Evolutionary conservation across 2,797 vertebrate genomes (phyloP), one percentile per base, ranked within the genome.

Genomic region (Gephyroberyx darwinii): DNA sequence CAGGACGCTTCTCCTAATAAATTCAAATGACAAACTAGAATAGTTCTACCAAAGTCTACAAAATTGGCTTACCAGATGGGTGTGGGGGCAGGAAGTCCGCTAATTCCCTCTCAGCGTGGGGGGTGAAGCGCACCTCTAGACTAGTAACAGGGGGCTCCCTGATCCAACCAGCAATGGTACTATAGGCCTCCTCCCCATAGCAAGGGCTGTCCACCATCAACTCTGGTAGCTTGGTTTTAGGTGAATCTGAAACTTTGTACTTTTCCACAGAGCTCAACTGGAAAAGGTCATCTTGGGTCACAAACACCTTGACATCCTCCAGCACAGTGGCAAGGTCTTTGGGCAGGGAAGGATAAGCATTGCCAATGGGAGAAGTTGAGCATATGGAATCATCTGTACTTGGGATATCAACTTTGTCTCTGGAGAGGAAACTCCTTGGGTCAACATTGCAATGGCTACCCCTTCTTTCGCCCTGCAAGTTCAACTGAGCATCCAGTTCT

Each of bases 61-160:
- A n/a, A 16, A 8, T 8, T 37, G 17, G 35, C 63, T 74, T 87
- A 95, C 94, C 92, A 86, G 86, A 51, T 31, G 76, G 65, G 58
- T 85, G 79, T 50, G 83, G 20, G 3, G 94, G 84, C 59, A 93
- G 86, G 83, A 96, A 96, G 43, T 84, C 78, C 35, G 60, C 74
- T 2, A 97, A 90, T 57, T 96, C 90, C 79, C 50, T 89, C 86
- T 95, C 90, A 0, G 96, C 94, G 0, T 93, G 86, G 8, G 91
- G 90, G 13, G 96, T 96, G 83, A 97, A 96, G 12, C 95, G 93
- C 55, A 97, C 96, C 5, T 90, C 82, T 78, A 97, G 88, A 47
- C 70, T 84, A 56, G 84, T 47, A 67, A 93, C 91, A 9, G 95
- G 94, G 30, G 96, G 91, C 26, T 93, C 86, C 88, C 85, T 93